phyloP scores from a whole-genome alignment of 92 coral and sea anemone species.

The Zoanthus gigantus region DNA sequence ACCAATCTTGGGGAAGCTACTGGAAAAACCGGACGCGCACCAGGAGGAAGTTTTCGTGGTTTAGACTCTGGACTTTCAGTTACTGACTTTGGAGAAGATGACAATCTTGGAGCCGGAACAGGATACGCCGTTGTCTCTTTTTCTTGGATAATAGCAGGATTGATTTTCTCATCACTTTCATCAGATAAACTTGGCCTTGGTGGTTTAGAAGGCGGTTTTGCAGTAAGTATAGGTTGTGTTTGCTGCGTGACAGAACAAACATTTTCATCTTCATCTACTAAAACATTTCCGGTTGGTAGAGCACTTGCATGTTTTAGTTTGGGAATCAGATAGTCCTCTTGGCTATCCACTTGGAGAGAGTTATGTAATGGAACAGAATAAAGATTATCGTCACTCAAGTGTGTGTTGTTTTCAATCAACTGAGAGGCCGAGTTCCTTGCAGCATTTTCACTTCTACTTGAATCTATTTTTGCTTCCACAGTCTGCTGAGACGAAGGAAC shows the following conservation, averaged over 20 bases:
- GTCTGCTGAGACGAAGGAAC: conserved; percentile 20
- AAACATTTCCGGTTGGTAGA: not conserved
- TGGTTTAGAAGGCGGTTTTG: conserved; percentile 12
- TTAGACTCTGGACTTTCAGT: conserved; percentile 23
- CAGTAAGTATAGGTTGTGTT: not conserved
- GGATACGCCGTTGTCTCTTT: not conserved
- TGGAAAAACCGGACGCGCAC: not conserved
- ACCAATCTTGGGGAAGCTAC: conserved; percentile 2
- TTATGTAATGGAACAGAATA: conserved; percentile 22
- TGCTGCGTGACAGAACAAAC: conserved; percentile 5
- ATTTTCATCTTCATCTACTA: conserved; percentile 24
- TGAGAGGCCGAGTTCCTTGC: not conserved
- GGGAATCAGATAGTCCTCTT: conserved; percentile 10
- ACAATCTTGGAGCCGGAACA: not conserved
- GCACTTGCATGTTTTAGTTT: not conserved
- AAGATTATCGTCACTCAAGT: conserved; percentile 5
- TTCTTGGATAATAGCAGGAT: not conserved
- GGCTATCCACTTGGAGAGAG: not conserved
- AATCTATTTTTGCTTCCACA: not conserved
- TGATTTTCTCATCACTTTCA: conserved; percentile 1
- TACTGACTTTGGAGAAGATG: conserved; percentile 17
- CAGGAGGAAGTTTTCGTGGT: conserved; percentile 27
- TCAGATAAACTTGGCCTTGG: conserved; percentile 22
- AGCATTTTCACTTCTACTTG: not conserved
- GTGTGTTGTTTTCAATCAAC: not conserved